These are phyloP conservation scores for Drosophila lacicola DNA, from an alignment of 2,888 invertebrate genomes.

Conservation along the genomic window DNA sequence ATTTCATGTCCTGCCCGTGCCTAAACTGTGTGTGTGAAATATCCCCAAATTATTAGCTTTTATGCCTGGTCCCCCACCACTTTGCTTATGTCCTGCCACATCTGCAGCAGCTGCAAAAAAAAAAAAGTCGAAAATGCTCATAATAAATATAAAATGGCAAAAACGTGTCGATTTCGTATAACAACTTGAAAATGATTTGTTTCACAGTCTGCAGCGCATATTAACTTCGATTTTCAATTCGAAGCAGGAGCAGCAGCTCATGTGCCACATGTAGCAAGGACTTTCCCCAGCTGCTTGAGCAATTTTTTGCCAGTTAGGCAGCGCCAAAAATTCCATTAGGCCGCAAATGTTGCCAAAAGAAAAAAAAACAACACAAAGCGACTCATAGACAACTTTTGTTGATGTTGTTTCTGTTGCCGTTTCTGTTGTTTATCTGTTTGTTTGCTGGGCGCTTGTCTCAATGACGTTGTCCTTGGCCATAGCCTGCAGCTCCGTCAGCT, in stretches of 20 bases:
- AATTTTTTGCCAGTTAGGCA: conserved; percentile 65
- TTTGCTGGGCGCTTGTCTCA: conserved; percentile 63
- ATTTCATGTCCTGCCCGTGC: background rate
- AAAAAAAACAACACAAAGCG: conserved; percentile 39
- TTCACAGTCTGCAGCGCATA: conserved; percentile 80
- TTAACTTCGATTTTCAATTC: conserved; percentile 81
- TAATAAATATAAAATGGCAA: conserved; percentile 83
- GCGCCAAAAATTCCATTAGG: conserved; percentile 75
- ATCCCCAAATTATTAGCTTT: conserved; percentile 76
- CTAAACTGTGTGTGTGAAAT: conserved; percentile 49
- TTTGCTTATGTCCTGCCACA: conserved; percentile 38
- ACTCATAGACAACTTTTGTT: conserved; percentile 48
- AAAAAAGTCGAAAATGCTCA: conserved; percentile 56
- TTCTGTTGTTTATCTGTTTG: conserved; percentile 37
- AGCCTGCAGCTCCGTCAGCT: conserved; percentile 74
- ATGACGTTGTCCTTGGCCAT: conserved; percentile 70
- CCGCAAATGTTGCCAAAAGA: conserved; percentile 69
- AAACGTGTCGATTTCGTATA: conserved; percentile 83
- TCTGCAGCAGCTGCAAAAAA: conserved; percentile 67
- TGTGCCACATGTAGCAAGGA: conserved; percentile 41
- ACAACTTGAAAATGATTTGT: conserved; percentile 83
- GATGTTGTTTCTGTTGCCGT: conserved; percentile 31
- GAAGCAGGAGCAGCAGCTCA: conserved; percentile 33
- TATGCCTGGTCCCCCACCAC: conserved; percentile 31
- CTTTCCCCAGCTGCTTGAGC: conserved; percentile 39